Base-by-base conservation (phyloP, 2,888 invertebrate genomes). In the Himalopsyche tibetana region DNA sequence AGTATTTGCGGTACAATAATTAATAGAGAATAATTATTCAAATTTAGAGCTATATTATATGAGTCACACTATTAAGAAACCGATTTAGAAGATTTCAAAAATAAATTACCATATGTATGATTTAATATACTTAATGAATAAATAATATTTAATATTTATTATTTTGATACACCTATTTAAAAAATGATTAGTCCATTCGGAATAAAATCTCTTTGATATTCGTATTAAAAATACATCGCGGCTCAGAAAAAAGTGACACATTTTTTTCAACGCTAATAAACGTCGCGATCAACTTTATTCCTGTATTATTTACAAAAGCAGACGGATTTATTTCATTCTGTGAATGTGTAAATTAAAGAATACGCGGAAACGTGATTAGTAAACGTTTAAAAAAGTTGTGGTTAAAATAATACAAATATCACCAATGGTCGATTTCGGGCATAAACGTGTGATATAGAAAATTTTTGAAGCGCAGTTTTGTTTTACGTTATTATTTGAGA, bases 91-190 rank as follows among this genome's bases (percentile, higher is more conserved):
- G 74, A 36, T 74, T 74, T 74, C 5, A 74, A 40, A 80, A 36
- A 5, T 36, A 38, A 40, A 36, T 80, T 80, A 80, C 80, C 80
- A 40, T 6, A 40, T 40, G 40, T 19, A 80, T n/a, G n/a, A 80
- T 80, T n/a, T 36, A 80, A 19, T 11, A 80, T n/a, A 80, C 9
- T 11, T 9, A 2, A 80, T 8, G 38, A 42, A 51, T 51, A 63
- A 12, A 19, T 63, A n/a, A 19, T 63, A 63, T 63, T 63, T 63
- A n/a, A 19, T 63, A 63, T 63, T 63, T 19, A n/a, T 19, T 63
- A 63, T 63, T 63, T 63, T 63, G 63, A 63, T 63, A 63, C 12
- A 74, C 15, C 74, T 40, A 80, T 80, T 80, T 80, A 38, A 80
- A 42, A 28, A 11, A 19, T 63, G 19, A 63, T 63, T 63, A 63